A percentile compares a stretch with the other conserved stretches of the same genome.
phyloP scores from a whole-genome alignment of 1,140 invertebrate species.

The Eriosoma lanigerum region DNA sequence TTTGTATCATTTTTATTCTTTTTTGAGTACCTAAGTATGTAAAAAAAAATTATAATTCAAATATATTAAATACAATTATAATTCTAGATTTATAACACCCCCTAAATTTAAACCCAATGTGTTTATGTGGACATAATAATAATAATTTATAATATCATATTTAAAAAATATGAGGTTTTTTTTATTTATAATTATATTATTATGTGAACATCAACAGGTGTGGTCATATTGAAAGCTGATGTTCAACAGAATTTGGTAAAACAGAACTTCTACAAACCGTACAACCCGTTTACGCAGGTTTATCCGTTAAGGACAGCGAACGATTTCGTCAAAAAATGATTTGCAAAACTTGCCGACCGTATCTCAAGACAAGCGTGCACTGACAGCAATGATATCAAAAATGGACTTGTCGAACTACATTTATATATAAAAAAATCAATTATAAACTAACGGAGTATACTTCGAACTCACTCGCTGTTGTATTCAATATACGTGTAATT shows the following conservation, averaged over 20 bases:
- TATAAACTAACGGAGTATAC: too few species aligned
- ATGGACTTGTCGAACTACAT: not conserved
- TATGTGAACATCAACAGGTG: slow-evolving; percentile 60
- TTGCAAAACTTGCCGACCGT: not conserved
- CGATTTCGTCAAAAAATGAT: slow-evolving; percentile 49
- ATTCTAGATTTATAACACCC: too few species aligned
- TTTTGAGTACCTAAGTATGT: too few species aligned
- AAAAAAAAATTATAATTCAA: too few species aligned
- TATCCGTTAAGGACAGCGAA: slow-evolving; percentile 57
- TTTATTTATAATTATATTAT: not conserved
- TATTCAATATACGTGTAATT: not conserved
- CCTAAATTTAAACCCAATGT: too few species aligned
- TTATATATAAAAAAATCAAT: too few species aligned
- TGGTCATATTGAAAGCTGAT: slow-evolving; percentile 80
- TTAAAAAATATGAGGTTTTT: too few species aligned
- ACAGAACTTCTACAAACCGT: slow-evolving; percentile 60
- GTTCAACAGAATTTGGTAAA: slow-evolving; percentile 65
- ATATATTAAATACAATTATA: too few species aligned
- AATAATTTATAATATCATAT: too few species aligned
- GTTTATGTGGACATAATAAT: too few species aligned
- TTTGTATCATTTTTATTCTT: too few species aligned
- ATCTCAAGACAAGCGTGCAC: not conserved
- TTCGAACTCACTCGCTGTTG: not conserved
- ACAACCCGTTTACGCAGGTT: slow-evolving; percentile 65
- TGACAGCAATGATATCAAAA: slow-evolving; percentile 35